Percentiles rank a stretch among this genome's conserved stretches.
These are phyloP conservation scores for Drosophila sulfurigaster DNA, from an alignment of 1,140 invertebrate genomes.

Conservation along the genomic window DNA sequence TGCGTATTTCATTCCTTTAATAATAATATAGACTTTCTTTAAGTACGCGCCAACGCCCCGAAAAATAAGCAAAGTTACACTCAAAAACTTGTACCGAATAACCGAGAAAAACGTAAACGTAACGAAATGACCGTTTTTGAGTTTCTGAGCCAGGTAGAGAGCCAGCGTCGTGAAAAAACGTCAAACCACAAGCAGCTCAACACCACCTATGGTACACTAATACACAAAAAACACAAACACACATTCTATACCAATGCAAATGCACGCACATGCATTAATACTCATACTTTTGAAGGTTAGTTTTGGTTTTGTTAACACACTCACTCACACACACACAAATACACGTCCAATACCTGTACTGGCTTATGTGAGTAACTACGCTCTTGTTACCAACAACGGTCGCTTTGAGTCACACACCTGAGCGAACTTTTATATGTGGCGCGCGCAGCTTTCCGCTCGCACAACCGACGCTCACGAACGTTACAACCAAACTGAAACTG, in stretches of 20 bases:
- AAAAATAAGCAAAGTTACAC: constrained; percentile 43
- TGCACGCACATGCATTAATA: constrained; percentile 27
- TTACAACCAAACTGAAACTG: constrained; percentile 52
- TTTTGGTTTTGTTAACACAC: constrained; percentile 70
- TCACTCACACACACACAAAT: constrained; percentile 29
- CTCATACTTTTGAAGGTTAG: constrained; percentile 35
- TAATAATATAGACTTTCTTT: constrained; percentile 60
- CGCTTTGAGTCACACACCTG: constrained; percentile 56
- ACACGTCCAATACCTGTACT: constrained; percentile 16
- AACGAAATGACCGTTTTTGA: constrained; percentile 79
- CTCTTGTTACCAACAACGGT: constrained; percentile 73
- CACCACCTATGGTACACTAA: constrained; percentile 25
- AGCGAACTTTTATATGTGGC: constrained; percentile 41
- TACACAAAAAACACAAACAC: constrained; percentile 28
- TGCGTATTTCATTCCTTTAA: constrained; percentile 25
- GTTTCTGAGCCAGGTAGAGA: constrained; percentile 49
- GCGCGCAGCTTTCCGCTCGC: constrained; percentile 62
- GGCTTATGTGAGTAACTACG: constrained; percentile 28
- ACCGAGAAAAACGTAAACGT: constrained; percentile 69
- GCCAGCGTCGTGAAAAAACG: constrained; percentile 51
- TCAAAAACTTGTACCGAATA: constrained; percentile 34
- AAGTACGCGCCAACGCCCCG: constrained; percentile 67
- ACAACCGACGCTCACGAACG: constrained; percentile 62
- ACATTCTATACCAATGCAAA: constrained; percentile 26
- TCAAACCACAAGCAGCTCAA: constrained; percentile 30